Evolutionary conservation across 2,797 vertebrate species (phyloP).

Genomic region (Antrozous pallidus): DNA sequence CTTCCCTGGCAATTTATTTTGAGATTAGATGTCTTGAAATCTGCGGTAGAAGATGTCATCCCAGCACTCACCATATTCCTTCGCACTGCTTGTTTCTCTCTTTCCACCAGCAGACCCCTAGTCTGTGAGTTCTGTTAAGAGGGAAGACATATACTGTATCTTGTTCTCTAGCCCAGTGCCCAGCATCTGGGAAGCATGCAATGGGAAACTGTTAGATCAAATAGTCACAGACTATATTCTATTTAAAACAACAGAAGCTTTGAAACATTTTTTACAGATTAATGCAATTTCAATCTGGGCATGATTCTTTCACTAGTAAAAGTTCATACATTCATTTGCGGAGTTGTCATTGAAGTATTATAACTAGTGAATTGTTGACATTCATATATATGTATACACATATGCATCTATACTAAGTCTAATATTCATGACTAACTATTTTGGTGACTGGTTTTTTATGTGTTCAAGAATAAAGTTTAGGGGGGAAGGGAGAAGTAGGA

Average conservation of each 20-base stretch:
- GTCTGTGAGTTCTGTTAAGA: not conserved
- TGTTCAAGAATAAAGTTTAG: not conserved
- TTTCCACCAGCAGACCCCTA: not conserved
- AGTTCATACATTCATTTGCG: not conserved
- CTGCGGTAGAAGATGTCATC: too few relatives aligned
- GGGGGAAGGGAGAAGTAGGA: not conserved
- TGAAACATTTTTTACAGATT: not conserved
- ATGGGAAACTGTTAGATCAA: not conserved
- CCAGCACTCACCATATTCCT: not conserved
- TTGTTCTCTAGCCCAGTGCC: not conserved
- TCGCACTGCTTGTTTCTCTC: not conserved
- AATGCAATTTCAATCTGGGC: not conserved
- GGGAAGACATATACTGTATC: too few relatives aligned
- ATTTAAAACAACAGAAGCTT: not conserved
- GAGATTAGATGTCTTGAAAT: too few relatives aligned
- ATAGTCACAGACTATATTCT: not conserved
- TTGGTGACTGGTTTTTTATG: not conserved
- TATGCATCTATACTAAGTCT: not conserved
- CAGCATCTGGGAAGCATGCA: not conserved
- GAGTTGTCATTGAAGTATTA: not conserved
- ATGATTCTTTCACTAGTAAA: not conserved
- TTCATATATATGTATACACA: not conserved
- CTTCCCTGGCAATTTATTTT: too few relatives aligned
- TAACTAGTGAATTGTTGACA: not conserved
- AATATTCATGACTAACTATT: not conserved